Evolutionary conservation across 2,797 vertebrate species (phyloP), one percentile per base, ranked within the genome.

Genomic region (Cyclopterus lumpus): DNA sequence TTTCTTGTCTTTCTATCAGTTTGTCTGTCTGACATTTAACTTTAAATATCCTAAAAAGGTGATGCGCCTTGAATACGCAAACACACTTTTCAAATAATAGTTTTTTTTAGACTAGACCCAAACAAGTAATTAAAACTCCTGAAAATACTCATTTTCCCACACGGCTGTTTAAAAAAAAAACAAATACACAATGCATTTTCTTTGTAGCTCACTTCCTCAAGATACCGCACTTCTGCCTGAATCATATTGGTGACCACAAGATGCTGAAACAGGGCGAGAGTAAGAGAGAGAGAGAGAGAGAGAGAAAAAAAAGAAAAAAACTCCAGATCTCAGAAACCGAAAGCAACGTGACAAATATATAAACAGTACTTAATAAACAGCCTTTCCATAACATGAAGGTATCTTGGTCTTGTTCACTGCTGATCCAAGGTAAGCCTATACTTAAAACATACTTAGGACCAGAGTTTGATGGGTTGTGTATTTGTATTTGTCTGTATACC

Each of bases 351-450:
- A 59, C 16, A 28, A 62, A 80, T 88, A 90, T 89, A 90, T 84
- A 91, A 71, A 81, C 16, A 57, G 59, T 73, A 40, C 15, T n/a
- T n/a, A n/a, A n/a, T n/a, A n/a, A 48, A 9, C 24, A 65, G 49
- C 15, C 40, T 77, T 44, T 80, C 12, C 58, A 11, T 8, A 89
- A 54, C 65, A 87, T 85, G 42, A 80, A 74, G 16, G 20, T 57
- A 32, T 67, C 61, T 66, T 30, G 5, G 44, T 77, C 42, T 46
- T 63, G 63, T 4, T 38, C 58, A 81, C 65, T 63, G 30, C 73
- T 82, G 36, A 76, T 73, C 62, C 82, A 90, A 88, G 92, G 92
- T 92, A 89, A 91, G 90, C 12, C 18, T 26, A 14, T 36, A 4
- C 3, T 40, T 62, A n/a, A 48, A 12, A 34, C 10, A 64, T 16